Conservation (phyloP, 37 sponge, comb jelly and placozoan genomes). For the Bolinopsis microptera region DNA sequence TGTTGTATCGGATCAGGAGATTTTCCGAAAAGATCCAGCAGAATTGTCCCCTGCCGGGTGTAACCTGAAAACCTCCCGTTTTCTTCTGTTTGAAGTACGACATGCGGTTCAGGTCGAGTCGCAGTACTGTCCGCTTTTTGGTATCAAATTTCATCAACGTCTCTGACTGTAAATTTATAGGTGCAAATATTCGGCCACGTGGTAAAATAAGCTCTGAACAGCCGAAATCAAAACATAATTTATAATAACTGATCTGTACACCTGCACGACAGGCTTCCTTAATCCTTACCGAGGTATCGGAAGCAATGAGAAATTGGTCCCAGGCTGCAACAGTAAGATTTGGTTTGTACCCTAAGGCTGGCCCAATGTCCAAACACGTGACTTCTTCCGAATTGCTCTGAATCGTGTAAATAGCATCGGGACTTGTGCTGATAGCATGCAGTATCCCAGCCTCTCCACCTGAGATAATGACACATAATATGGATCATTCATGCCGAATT, state of each 20-base stretch:
- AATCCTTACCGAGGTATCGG: neutral
- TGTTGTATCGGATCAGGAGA: slow-evolving; percentile 16
- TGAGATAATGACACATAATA: neutral
- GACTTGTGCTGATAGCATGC: slow-evolving; percentile 2
- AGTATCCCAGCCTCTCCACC: neutral
- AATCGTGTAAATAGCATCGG: slow-evolving; percentile 13
- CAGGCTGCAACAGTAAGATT: neutral
- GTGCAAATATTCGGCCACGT: too few relatives aligned
- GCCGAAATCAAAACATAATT: too few relatives aligned
- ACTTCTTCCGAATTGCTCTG: neutral
- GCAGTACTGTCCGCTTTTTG: neutral
- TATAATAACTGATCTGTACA: too few relatives aligned
- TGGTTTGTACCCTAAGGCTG: slow-evolving; percentile 41
- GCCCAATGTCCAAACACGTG: neutral
- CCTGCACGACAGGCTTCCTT: too few relatives aligned
- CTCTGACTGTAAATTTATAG: neutral
- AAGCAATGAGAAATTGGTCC: neutral
- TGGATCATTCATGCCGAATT: neutral
- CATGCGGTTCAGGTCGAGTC: neutral
- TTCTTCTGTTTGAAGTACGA: neutral
- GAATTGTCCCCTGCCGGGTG: neutral
- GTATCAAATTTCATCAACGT: slow-evolving; percentile 2
- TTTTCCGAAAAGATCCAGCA: neutral
- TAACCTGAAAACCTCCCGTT: neutral
- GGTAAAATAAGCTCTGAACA: too few relatives aligned